phyloP scores from a whole-genome alignment of 1,140 invertebrate genomes.

The Stegodyphus mimosarum region DNA sequence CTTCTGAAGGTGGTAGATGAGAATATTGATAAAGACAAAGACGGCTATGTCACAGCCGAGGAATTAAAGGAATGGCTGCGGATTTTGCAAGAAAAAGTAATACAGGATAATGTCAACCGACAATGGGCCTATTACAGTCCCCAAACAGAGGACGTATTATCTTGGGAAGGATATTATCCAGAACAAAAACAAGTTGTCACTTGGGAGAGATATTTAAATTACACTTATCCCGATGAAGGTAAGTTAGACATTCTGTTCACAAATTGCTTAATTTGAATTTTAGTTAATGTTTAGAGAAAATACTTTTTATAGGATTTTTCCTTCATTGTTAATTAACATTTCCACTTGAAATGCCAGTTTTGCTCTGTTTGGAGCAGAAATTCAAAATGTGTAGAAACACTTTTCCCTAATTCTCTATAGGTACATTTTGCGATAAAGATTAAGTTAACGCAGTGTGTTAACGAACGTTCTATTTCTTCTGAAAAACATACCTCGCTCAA shows the following conservation, averaged over 20 bases:
- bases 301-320: no score
- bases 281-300: no score
- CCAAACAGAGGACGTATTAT: constrained; percentile 62
- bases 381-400: no score
- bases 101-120: constrained; percentile 85
- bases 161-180: constrained; percentile 81
- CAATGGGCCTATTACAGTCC: constrained; percentile 79
- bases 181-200: constrained; percentile 80
- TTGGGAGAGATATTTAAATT: constrained; percentile 88
- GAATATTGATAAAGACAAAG: constrained; percentile 44
- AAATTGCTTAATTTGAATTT: no score
- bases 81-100: constrained; percentile 78
- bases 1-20: constrained; percentile 49
- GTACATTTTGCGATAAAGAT: no score
- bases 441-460: no score
- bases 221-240: constrained; percentile 79
- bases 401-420: no score
- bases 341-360: no score
- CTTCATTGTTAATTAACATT: no score
- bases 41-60: constrained; percentile 78
- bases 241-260: neutral
- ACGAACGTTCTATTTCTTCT: no score
- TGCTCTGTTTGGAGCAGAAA: no score
- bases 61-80: constrained; percentile 90
- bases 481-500: no score